Base-by-base conservation (phyloP, 2,888 invertebrate genomes). In the Drosophila dives region DNA sequence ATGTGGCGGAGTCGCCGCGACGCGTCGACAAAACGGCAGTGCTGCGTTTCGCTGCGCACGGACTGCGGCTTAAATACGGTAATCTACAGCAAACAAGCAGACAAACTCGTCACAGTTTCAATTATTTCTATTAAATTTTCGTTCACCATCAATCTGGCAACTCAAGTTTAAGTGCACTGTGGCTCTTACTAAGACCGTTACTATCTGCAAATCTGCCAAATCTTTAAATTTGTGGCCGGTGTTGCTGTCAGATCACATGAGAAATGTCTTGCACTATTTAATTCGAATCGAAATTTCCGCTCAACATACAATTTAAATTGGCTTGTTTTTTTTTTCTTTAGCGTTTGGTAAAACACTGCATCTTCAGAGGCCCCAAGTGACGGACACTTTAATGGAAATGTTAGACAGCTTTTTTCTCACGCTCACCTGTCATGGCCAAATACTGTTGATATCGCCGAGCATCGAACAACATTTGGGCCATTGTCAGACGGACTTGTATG, bases 11-110 rank as follows among this genome's bases (percentile, higher is more conserved):
- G 91, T 96, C 97, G 75, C 95, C 96, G 58, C 96, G 97, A 81
- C 95, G 97, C 90, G 95, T 98, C 91, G 98, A 98, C 93, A 98
- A 98, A 93, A 98, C 98, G 32, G 97, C 97, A 80, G 96, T 98
- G 55, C 94, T 99, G 61, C 95, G 98, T 82, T 95, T 98, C 69
- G 96, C 97, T 2, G 97, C 98, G 58, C 97, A 97, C 84, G 97
- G 96, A 92, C 94, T 98, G 48, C 95, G 98, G 65, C 95, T 97
- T 75, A 95, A 97, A 92, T 96, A 97, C 93, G 93, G 93, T 93
- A 88, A 89, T 76, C 32, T 6, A 11, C 2, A 45, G 8, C 15
- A 45, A 23, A 17, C 8, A 34, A 23, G 26, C 5, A 34, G n/a
- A 17, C 8, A 17, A 23, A 23, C 15, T 34, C 53, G 2, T 5